Conservation (phyloP, 2,888 invertebrate genomes). For the Coenonympha glycerion region DNA sequence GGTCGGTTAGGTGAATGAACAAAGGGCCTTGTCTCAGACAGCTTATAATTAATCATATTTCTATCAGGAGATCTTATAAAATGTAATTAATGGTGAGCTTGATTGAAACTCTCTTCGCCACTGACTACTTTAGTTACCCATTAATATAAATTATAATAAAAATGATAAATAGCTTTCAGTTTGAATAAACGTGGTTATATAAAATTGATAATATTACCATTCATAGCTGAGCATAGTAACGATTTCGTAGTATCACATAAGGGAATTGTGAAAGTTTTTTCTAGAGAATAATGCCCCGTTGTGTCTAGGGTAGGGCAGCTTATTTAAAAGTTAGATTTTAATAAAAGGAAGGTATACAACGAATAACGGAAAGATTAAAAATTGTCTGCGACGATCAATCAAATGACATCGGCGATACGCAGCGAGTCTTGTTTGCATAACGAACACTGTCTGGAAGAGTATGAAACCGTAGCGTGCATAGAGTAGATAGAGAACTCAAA, state of each 20-base stretch:
- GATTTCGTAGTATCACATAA: conserved; percentile 7
- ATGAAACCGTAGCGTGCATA: conserved; percentile 4
- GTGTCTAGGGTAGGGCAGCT: conserved; percentile 11
- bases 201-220: conserved; percentile 5
- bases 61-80: conserved; percentile 28
- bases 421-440: conserved; percentile 65
- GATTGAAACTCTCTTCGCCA: conserved; percentile 25
- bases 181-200: conserved; percentile 14
- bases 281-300: conserved; percentile 7
- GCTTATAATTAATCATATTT: conserved; percentile 45
- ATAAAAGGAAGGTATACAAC: conserved; percentile 23
- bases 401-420: conserved; percentile 59
- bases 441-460: conserved; percentile 32
- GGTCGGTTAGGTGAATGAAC: conserved; percentile 36
- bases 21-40: conserved; percentile 45
- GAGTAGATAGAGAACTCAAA: neutral
- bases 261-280: neutral
- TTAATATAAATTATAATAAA: too few species aligned
- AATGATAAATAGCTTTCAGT: conserved; percentile 17
- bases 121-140: conserved; percentile 25
- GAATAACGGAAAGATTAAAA: conserved; percentile 59
- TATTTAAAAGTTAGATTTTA: conserved; percentile 17
- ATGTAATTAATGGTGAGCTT: conserved; percentile 31
- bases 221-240: neutral
- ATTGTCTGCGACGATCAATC: conserved; percentile 65